Evolutionary conservation across 1,140 invertebrate genomes (phyloP), one percentile per base, ranked within the genome.

Genomic region (Oscheius sp.): DNA sequence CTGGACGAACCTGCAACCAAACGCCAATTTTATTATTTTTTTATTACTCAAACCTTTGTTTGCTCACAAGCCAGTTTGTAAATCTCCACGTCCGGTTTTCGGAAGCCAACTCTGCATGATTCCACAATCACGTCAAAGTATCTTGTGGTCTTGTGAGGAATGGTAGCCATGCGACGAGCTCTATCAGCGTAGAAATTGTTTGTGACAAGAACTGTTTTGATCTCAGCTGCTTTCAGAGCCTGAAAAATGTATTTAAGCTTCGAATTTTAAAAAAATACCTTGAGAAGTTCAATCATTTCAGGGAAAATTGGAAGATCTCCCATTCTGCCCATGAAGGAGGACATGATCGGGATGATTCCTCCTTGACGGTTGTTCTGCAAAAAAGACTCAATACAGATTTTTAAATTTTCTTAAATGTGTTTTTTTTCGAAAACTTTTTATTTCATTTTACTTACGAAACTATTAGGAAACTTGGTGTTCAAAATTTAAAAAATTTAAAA

Each of bases 201-300:
- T 10, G 87, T 87, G 1, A 87, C 80, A 7, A 87, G 68, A 1
- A 83, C 86, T 7, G 85, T 85, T 73, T 86, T 85, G 32, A 86
- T 64, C 2, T 86, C 86, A 31, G 84, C 80, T 0, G 79, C 77
- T 55, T 78, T 74, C 0, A 87, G 76, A 74, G 80, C 80, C 59
- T 82, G 73, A 18, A 49, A n/a, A 59, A n/a, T 59, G 13, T 59
- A 34, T 15, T 63, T 87, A 74, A 10, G 84, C 83, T 1, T 18
- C 2, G 10, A 34, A 2, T n/a, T 58, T 58, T 31, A 4, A 61
- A 26, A 31, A 32, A 13, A 52, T 2, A 69, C 68, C 26, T 35
- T 71, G 1, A 71, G 20, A 45, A 71, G 58, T 58, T 83, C 82
- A 10, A 84, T 68, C 78, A 87, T 86, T 32, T 83, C 78, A 1